Evolutionary conservation across 1,140 invertebrate genomes (phyloP).

Genomic region (Hormaphis cornu): DNA sequence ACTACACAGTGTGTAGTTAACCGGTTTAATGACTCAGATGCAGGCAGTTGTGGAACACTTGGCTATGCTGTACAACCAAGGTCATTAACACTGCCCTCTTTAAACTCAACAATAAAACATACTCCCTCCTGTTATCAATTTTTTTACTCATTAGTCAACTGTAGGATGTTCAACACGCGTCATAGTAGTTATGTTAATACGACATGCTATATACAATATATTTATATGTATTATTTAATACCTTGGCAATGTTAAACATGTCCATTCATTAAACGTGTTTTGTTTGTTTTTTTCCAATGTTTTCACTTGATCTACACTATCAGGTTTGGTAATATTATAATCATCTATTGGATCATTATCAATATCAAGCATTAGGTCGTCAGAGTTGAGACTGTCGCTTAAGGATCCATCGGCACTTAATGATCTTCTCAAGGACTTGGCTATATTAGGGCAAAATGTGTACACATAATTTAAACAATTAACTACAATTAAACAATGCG

Average conservation of each 20-base stretch:
- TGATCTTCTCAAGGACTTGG: conserved; percentile 14
- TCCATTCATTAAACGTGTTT: background rate
- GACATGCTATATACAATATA: background rate
- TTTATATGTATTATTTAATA: background rate
- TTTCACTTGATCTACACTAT: conserved; percentile 1
- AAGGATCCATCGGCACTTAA: conserved; percentile 9
- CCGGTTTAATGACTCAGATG: conserved; percentile 31
- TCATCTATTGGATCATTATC: background rate
- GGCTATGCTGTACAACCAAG: background rate
- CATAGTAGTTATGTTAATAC: background rate
- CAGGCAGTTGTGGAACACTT: conserved; percentile 1
- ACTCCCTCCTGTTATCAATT: background rate
- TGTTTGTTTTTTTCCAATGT: conserved; percentile 3
- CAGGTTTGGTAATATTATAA: background rate
- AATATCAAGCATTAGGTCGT: conserved; percentile 19
- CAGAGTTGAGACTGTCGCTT: conserved; percentile 21
- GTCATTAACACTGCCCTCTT: conserved; percentile 24
- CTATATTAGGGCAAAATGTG: background rate
- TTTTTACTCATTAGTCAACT: background rate
- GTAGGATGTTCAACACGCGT: background rate
- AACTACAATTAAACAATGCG: background rate
- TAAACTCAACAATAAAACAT: conserved; percentile 17
- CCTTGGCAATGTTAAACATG: background rate
- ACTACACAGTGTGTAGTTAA: background rate
- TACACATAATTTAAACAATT: background rate